phyloP scores from a whole-genome alignment of 30 jellyfish, hydroid and myxozoan species.

The Hydractinia echinata region DNA sequence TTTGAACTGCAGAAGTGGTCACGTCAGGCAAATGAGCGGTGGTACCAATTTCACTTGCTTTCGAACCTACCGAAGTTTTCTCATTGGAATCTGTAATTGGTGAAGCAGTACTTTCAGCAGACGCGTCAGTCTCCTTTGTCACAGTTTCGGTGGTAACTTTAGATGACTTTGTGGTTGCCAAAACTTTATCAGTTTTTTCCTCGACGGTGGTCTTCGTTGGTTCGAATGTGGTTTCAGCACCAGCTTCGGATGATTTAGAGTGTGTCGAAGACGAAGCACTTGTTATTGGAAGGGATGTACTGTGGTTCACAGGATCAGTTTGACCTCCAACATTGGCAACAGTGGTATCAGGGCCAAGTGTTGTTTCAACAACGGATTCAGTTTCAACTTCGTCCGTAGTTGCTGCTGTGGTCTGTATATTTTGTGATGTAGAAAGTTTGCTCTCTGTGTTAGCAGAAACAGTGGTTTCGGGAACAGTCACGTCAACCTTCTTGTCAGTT shows the following conservation, averaged over 20 bases:
- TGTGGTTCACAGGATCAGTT: neutral
- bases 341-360: constrained; percentile 10
- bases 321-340: neutral
- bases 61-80: too few relatives aligned
- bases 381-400: constrained; percentile 5
- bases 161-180: neutral
- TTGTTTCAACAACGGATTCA: constrained; percentile 16
- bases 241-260: neutral
- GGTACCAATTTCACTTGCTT: too few relatives aligned
- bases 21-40: too few relatives aligned
- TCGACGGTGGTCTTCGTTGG: neutral
- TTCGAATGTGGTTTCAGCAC: neutral
- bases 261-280: constrained; percentile 2
- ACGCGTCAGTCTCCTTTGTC: neutral
- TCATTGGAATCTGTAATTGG: neutral
- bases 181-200: neutral
- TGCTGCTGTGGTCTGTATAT: constrained; percentile 30
- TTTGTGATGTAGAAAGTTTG: neutral
- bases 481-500: too few relatives aligned
- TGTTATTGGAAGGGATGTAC: neutral
- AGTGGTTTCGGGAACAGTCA: constrained; percentile 14
- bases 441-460: neutral
- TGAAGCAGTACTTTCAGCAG: neutral
- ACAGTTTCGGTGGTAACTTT: neutral
- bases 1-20: too few relatives aligned